These are phyloP conservation scores for Eupithecia tripunctaria DNA, from an alignment of 2,888 invertebrate genomes.

Conservation along the genomic window DNA sequence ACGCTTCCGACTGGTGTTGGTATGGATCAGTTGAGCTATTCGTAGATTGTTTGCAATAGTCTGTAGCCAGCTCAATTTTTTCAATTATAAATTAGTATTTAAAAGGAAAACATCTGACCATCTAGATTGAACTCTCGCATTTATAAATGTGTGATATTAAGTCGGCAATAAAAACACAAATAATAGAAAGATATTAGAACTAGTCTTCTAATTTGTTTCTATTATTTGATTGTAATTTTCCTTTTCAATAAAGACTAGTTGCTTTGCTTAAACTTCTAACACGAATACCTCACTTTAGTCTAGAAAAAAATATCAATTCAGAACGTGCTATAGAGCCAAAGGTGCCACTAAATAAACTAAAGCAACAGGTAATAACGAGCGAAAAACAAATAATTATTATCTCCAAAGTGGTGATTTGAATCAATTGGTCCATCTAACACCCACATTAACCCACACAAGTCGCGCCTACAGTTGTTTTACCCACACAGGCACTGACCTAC, in stretches of 20 bases:
- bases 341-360: constrained; percentile 11
- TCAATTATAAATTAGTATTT: too few relatives aligned
- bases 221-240: too few relatives aligned
- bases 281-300: not conserved
- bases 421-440: constrained; percentile 23
- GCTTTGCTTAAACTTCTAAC: not conserved
- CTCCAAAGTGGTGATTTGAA: constrained; percentile 33
- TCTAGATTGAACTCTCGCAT: not conserved
- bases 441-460: not conserved
- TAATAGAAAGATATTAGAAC: too few relatives aligned
- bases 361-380: constrained; percentile 19
- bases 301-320: not conserved
- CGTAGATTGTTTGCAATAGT: too few relatives aligned
- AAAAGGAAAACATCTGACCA: not conserved
- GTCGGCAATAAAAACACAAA: not conserved
- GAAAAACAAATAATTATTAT: constrained; percentile 31
- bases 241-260: too few relatives aligned
- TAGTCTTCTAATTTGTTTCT: too few relatives aligned
- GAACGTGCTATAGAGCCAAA: constrained; percentile 4
- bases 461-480: not conserved
- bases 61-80: too few relatives aligned
- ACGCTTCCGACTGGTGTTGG: too few relatives aligned
- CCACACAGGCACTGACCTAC: constrained; percentile 12
- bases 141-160: not conserved
- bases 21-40: too few relatives aligned